Base-by-base conservation (phyloP, 2,113 vertebrate genomes). In the Paradisaea rubra region DNA sequence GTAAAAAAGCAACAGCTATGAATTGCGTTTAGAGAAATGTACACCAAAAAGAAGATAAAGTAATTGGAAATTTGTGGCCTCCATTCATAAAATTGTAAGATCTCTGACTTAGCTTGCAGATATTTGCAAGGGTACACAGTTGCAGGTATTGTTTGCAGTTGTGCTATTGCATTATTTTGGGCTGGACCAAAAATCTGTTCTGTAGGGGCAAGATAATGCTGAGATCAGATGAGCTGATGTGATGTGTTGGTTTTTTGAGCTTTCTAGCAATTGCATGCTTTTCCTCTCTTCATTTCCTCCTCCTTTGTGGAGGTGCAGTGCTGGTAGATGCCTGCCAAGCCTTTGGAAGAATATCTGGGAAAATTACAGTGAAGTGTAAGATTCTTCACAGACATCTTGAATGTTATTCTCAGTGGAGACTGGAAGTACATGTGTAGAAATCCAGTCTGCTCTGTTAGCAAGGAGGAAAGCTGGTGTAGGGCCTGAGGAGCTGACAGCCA, bases 281-380 rank as follows among this genome's bases (percentile, higher is more conserved):
- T 80, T 21, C 12, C 14, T 33, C 12, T 71, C 57, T 66, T 11
- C 7, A 0, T 41, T 44, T 50, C 27, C 41, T 87, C 16, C 27
- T 61, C 11, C 13, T 70, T 72, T 24, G 39, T 63, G 47, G 49
- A 80, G 63, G 65, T 3, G 6, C 24, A 31, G 10, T 53, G 33
- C 47, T 50, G 24, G 33, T n/a, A 61, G 69, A 19, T 63, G 27
- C 33, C 15, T 81, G 52, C 49, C 49, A 73, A 85, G 14, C 14
- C 53, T 70, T 66, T 68, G 74, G 35, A 72, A 76, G 76, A 76
- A 82, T 59, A 53, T 64, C 49, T 39, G 80, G 30, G 69, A 25
- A 59, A 45, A 73, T 41, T 5, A 42, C 0, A 0, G 27, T 14
- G 7, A 63, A 25, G 28, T 4, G 0, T 31, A 37, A 78, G 15